phyloP scores from a whole-genome alignment of 1,140 invertebrate genomes.

The Penaeus indicus region DNA sequence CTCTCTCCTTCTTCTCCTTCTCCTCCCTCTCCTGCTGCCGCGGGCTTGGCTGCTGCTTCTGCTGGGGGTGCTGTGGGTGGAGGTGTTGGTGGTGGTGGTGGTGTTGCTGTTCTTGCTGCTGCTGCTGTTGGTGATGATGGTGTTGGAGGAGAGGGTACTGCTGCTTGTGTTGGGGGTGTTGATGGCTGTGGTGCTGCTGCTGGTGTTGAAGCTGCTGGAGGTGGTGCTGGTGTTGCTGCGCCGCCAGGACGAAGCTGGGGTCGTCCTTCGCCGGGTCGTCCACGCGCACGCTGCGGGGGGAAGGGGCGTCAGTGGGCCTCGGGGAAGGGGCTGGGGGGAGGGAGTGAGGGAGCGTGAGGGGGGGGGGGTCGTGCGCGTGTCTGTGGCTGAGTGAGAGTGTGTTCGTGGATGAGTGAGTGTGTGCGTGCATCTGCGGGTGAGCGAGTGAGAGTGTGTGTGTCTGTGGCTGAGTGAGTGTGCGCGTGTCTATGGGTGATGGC shows the following conservation, averaged over 20 bases:
- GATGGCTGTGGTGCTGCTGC: too few relatives aligned
- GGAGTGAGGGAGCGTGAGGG: neutral
- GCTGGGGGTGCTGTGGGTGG: too few relatives aligned
- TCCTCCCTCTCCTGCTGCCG: neutral
- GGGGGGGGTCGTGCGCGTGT: neutral
- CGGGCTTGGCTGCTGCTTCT: neutral
- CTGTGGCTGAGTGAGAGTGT: neutral
- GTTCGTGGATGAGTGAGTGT: neutral
- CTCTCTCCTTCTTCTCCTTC: neutral
- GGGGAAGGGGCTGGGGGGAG: neutral
- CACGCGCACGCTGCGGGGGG: slow-evolving; percentile 25
- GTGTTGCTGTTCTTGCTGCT: neutral
- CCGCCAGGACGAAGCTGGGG: neutral
- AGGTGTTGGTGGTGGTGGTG: too few relatives aligned
- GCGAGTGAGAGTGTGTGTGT: neutral
- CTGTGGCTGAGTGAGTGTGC: neutral
- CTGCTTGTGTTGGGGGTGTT: too few relatives aligned
- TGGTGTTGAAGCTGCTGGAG: too few relatives aligned
- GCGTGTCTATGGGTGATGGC: slow-evolving; percentile 1
- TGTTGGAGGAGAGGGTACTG: too few relatives aligned
- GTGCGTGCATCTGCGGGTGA: slow-evolving; percentile 3
- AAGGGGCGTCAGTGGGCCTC: neutral
- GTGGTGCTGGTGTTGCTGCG: too few relatives aligned
- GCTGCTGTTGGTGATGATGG: too few relatives aligned
- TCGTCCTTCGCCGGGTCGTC: slow-evolving; percentile 12